phyloP scores from a whole-genome alignment of 2,113 vertebrate genomes.

The Montifringilla adamsi region DNA sequence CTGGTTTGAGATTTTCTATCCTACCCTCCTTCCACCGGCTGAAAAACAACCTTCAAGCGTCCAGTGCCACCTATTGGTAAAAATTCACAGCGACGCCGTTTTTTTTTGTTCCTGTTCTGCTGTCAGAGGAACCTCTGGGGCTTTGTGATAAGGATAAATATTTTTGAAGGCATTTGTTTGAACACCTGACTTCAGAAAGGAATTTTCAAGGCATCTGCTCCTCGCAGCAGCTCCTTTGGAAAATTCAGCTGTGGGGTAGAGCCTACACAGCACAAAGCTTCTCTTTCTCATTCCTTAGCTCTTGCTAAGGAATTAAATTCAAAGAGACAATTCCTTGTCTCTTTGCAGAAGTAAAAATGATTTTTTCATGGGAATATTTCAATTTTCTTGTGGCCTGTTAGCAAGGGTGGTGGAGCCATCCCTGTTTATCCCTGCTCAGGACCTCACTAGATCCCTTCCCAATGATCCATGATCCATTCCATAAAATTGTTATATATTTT shows the following conservation, averaged over 20 bases:
- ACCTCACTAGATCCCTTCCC: background rate
- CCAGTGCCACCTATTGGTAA: slow-evolving; percentile 49
- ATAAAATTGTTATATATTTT: background rate
- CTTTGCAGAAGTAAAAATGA: background rate
- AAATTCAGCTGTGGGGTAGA: background rate
- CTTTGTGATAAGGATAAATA: background rate
- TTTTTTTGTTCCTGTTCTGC: background rate
- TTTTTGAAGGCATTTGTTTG: background rate
- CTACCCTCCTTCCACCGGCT: accelerated
- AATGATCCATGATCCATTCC: background rate
- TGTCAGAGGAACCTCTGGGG: background rate
- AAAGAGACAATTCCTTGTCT: background rate
- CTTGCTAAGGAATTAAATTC: background rate
- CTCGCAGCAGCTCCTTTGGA: background rate
- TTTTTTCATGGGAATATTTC: background rate
- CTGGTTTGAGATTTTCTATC: background rate
- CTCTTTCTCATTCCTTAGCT: background rate
- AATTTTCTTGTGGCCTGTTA: background rate
- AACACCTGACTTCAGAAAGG: background rate
- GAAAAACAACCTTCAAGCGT: background rate
- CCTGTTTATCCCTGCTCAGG: background rate
- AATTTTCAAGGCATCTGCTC: background rate
- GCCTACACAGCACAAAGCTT: accelerated
- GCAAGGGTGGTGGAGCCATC: background rate
- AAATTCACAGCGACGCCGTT: background rate